phyloP scores from a whole-genome alignment of 1,140 invertebrate species.

The Solenopsis invicta region DNA sequence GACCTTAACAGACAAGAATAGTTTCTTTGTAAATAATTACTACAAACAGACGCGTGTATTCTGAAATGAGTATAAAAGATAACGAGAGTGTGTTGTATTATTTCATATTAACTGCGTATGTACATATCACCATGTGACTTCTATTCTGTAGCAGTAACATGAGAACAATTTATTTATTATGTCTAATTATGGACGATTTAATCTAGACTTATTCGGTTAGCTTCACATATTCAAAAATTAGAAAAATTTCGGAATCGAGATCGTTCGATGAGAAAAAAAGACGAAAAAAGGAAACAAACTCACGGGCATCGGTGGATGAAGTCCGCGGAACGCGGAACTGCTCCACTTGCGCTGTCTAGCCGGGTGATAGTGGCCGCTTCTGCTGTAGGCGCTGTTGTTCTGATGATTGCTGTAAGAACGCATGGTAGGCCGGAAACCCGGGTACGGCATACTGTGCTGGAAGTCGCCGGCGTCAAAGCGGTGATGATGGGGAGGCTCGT shows the following conservation, averaged over 20 bases:
- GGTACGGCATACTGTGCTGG: constrained; percentile 62
- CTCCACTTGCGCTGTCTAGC: constrained; percentile 81
- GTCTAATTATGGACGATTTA: not conserved
- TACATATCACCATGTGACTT: not conserved
- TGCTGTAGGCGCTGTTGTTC: constrained; percentile 68
- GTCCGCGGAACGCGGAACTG: constrained; percentile 74
- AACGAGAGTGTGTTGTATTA: not conserved
- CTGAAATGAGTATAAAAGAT: not conserved
- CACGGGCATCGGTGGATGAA: constrained; percentile 80
- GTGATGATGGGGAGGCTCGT: constrained; percentile 62
- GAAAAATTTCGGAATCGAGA: not conserved
- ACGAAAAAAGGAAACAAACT: constrained; percentile 62
- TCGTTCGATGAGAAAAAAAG: not conserved
- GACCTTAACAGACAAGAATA: constrained; percentile 12
- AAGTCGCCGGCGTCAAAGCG: constrained; percentile 69
- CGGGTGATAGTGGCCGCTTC: constrained; percentile 65
- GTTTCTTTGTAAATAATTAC: not conserved
- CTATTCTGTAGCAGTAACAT: not conserved
- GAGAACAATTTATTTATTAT: not conserved
- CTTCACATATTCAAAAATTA: not conserved
- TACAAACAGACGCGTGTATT: not conserved
- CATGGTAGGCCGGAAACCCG: constrained; percentile 64
- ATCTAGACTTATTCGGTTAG: not conserved
- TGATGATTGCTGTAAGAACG: constrained; percentile 71
- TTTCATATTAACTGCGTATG: not conserved